phyloP scores from a whole-genome alignment of 2,888 invertebrate genomes.

The Tupiocoris notatus region DNA sequence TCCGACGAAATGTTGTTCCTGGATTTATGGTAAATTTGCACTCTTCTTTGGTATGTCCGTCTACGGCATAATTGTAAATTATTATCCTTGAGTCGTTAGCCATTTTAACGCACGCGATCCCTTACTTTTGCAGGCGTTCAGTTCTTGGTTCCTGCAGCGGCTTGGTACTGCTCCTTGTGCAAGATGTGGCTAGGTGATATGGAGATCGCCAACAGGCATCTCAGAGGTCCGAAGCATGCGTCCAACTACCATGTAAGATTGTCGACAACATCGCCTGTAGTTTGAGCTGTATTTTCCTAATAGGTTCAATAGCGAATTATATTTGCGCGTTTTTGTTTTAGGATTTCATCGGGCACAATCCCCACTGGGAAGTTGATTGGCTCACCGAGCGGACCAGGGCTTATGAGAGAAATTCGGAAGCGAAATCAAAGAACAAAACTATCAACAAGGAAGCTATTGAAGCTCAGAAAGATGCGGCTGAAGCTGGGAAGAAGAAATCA shows the following conservation, averaged over 20 bases:
- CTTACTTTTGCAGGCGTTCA: constrained; percentile 68
- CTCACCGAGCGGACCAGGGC: constrained; percentile 75
- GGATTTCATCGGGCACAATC: constrained; percentile 80
- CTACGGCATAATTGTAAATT: too few relatives aligned
- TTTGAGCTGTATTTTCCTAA: too few relatives aligned
- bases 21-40: too few relatives aligned
- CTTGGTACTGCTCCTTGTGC: constrained; percentile 88
- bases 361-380: constrained; percentile 86
- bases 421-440: constrained; percentile 20
- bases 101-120: not conserved
- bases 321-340: constrained; percentile 53
- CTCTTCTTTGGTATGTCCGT: too few relatives aligned
- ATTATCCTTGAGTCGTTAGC: too few relatives aligned
- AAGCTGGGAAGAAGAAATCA: not conserved
- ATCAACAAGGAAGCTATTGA: constrained; percentile 1
- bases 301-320: not conserved
- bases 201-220: constrained; percentile 81
- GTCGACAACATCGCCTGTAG: not conserved
- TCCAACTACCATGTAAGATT: constrained; percentile 74
- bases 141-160: constrained; percentile 81
- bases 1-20: too few relatives aligned
- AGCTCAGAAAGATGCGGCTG: not conserved
- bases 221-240: constrained; percentile 76
- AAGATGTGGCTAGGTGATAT: constrained; percentile 85
- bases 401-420: constrained; percentile 58